Evolutionary conservation across 2,797 vertebrate species (phyloP).

Genomic region (Chelonia mydas): DNA sequence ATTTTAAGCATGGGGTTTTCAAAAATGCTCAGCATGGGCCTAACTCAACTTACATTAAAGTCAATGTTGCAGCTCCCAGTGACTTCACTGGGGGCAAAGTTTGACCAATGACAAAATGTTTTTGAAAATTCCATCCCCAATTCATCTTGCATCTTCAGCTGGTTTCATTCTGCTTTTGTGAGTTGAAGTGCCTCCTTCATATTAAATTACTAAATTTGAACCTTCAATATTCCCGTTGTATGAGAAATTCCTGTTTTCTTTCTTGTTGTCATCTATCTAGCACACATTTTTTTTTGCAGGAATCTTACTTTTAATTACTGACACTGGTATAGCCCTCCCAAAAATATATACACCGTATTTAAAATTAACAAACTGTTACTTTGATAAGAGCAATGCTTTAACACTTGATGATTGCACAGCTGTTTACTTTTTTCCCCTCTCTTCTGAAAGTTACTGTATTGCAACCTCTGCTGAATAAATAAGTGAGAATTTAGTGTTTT

Average conservation of each 20-base stretch:
- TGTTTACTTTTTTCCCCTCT: not conserved
- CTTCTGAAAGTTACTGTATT: not conserved
- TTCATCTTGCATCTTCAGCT: not conserved
- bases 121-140: not conserved
- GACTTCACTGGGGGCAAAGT: not conserved
- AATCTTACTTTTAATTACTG: not conserved
- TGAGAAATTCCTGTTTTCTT: not conserved
- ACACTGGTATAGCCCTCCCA: not conserved
- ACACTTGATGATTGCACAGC: not conserved
- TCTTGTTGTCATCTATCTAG: not conserved
- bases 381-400: not conserved
- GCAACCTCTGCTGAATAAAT: not conserved
- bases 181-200: not conserved
- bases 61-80: not conserved
- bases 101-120: not conserved
- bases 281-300: not conserved
- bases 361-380: not conserved
- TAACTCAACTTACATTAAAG: not conserved
- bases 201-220: not conserved
- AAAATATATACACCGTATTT: not conserved
- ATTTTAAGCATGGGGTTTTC: not conserved
- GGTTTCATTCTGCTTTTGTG: not conserved
- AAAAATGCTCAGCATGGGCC: not conserved
- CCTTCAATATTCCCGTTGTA: not conserved
- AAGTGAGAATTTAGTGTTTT: not conserved